Percentiles rank a stretch among this genome's conserved stretches.
Conservation (phyloP, 2,113 vertebrate species). For the Odocoileus hemionus region DNA sequence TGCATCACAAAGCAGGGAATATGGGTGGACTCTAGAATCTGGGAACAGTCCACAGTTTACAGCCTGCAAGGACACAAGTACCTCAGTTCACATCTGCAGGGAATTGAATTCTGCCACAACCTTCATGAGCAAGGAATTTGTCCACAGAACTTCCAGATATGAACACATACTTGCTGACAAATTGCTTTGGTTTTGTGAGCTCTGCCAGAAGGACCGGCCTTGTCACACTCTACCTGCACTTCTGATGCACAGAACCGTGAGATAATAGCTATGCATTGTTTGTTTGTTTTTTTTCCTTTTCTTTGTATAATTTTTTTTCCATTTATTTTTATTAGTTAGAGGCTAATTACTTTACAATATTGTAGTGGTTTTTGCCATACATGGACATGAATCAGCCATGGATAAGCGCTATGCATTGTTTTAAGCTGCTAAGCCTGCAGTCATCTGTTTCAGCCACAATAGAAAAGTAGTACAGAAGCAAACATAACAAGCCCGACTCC, state of each 20-base stretch:
- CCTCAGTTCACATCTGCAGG: not conserved
- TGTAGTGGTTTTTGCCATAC: too few relatives aligned
- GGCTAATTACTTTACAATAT: too few relatives aligned
- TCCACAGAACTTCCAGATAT: not conserved
- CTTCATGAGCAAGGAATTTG: not conserved
- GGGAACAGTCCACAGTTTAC: not conserved
- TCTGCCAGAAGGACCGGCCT: not conserved
- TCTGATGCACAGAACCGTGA: not conserved
- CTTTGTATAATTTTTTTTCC: too few relatives aligned
- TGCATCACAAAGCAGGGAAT: not conserved
- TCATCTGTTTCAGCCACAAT: not conserved
- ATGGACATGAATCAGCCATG: too few relatives aligned
- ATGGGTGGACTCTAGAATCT: not conserved
- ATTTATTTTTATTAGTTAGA: too few relatives aligned
- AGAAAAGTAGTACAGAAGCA: not conserved
- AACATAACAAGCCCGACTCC: not conserved
- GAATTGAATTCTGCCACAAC: not conserved
- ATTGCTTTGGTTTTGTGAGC: not conserved
- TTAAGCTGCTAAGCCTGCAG: not conserved
- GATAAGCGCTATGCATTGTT: not conserved
- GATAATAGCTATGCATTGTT: not conserved
- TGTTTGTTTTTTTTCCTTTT: too few relatives aligned
- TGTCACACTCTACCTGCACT: too few relatives aligned
- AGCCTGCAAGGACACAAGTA: not conserved
- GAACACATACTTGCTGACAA: not conserved